These are phyloP conservation scores for Panorpa germanica DNA, from an alignment of 2,888 invertebrate species.

Conservation along the genomic window DNA sequence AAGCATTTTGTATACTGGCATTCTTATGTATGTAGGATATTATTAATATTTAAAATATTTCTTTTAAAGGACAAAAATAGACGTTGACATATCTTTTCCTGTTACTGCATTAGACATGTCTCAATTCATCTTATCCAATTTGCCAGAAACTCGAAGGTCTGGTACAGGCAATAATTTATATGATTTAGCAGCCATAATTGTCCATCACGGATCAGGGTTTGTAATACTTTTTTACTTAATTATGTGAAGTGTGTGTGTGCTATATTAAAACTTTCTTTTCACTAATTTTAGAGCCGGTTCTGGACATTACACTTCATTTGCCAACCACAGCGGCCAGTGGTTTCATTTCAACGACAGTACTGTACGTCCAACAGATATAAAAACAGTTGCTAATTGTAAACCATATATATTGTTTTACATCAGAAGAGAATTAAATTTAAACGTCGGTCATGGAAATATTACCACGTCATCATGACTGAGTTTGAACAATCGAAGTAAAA, in stretches of 20 bases:
- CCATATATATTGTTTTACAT: constrained; percentile 77
- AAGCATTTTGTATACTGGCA: neutral
- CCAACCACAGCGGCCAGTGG: constrained; percentile 61
- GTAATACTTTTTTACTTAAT: constrained; percentile 12
- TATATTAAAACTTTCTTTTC: constrained; percentile 7
- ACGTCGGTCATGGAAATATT: no score
- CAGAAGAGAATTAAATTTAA: no score
- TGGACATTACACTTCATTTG: constrained; percentile 74
- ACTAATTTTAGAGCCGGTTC: constrained; percentile 46
- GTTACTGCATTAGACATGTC: constrained; percentile 59
- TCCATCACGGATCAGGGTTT: constrained; percentile 65
- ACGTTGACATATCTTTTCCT: constrained; percentile 60
- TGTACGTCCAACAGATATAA: constrained; percentile 46
- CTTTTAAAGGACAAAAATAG: constrained; percentile 43
- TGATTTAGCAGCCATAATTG: constrained; percentile 64
- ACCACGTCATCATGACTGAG: no score
- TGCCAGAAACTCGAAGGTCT: constrained; percentile 44
- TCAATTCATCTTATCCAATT: constrained; percentile 45
- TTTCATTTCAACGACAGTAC: constrained; percentile 75
- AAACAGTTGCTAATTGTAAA: constrained; percentile 55
- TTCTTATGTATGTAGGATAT: neutral
- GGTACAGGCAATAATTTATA: constrained; percentile 44
- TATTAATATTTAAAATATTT: constrained; percentile 1
- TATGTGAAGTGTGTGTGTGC: neutral
- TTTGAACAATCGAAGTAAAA: no score